Base-by-base conservation (phyloP, 1,140 invertebrate species). In the Apis dorsata region DNA sequence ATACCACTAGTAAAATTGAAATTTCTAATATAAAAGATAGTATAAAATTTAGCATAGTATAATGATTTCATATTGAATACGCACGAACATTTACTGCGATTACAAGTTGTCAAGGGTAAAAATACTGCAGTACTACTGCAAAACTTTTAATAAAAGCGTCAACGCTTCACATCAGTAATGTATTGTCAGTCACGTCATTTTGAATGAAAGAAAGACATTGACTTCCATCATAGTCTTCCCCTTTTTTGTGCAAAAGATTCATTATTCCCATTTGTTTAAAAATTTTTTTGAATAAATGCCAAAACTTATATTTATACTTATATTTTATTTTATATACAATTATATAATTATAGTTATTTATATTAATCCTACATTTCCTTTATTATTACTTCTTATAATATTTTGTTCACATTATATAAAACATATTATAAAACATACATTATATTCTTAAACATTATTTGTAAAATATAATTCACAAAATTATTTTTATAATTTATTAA, bases 41-140 rank as follows among this genome's bases (percentile, higher is more conserved):
- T 60, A 49, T 65, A 70, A 57, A 51, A 19, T 77, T 82, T 82
- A 76, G 79, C 55, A n/a, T 77, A 21, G 65, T 69, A 24, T 82
- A 82, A 82, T 65, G 73, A 82, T 82, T 82, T 70, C 57, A 82
- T 74, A 57, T 82, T 65, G 65, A 62, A 13, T 60, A 73, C 65
- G 74, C 84, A 74, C 84, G 69, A 83, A 85, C 81, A 60, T 85
- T 85, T 83, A 75, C 75, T 65, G 44, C 74, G 66, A 85, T 85
- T 85, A 85, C 70, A 65, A 80, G 71, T 84, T 76, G 81, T 86
- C 85, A 86, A 86, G 85, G 85, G 82, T 86, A 86, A 84, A 86
- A 86, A 72, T 80, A 80, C 85, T 78, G 85, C 85, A 86, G 82
- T 86, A 83, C 81, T 34, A 60, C 81, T 72, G 81, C 81, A 79